Percentiles rank a stretch among this genome's conserved stretches.
phyloP scores from a whole-genome alignment of 2,888 invertebrate species.

The Mystacides longicornis region DNA sequence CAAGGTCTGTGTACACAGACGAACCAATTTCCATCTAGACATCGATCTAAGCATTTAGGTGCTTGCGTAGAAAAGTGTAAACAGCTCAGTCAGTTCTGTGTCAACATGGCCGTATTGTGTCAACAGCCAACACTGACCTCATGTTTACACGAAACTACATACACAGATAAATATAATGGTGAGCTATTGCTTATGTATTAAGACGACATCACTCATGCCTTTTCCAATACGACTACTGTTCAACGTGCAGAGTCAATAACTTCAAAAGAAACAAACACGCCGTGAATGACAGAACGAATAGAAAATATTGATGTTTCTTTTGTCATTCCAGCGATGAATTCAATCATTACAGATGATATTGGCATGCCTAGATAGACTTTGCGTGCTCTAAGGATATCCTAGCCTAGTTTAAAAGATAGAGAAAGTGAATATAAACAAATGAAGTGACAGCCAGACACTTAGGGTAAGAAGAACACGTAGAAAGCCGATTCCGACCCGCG shows the following conservation, averaged over 20 bases:
- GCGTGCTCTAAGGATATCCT: no score
- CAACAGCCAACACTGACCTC: constrained; percentile 1
- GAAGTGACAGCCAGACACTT: no score
- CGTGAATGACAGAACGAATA: background rate
- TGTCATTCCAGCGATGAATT: background rate
- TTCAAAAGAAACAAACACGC: background rate
- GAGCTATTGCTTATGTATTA: no score
- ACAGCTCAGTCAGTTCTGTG: background rate
- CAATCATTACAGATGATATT: no score
- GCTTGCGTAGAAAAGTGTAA: constrained; percentile 1
- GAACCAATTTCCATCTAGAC: constrained; percentile 3
- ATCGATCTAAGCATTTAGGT: constrained; percentile 1
- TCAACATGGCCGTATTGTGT: constrained; percentile 1
- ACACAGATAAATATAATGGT: background rate
- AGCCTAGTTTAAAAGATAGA: no score
- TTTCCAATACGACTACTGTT: background rate
- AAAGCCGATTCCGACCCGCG: no score
- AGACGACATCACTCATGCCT: no score
- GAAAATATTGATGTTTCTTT: background rate
- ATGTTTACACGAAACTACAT: background rate
- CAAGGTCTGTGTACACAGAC: background rate
- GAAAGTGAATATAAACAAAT: no score
- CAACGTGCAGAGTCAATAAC: background rate
- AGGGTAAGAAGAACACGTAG: no score
- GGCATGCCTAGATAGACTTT: no score